Base-by-base conservation (phyloP, 2,888 invertebrate genomes). In the Deladenus siricidicola region DNA sequence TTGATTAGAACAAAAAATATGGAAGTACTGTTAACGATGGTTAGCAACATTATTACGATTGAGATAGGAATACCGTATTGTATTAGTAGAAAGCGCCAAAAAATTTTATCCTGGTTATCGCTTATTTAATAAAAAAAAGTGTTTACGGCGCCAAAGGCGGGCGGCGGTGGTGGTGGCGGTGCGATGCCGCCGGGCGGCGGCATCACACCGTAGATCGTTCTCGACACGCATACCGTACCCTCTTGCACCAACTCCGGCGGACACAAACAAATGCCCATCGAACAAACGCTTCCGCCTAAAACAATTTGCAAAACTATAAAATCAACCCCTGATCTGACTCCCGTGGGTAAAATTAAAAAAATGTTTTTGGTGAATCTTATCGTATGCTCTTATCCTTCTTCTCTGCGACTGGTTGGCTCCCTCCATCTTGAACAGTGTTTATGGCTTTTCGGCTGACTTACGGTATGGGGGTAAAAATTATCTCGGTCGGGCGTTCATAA, bases 241-340 rank as follows among this genome's bases (percentile, higher is more conserved):
- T 76, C 75, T 65, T 77, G 77, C 55, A 77, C 70, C 53, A 77
- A 67, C 64, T 76, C 76, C 58, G 76, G 76, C 51, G 77, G 75
- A 67, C 77, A 77, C 61, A 76, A 66, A 65, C 77, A 77, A 34
- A 76, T 72, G 59, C 76, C 77, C 61, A 72, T 71, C 49, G 75
- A 75, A 71, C 77, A 77, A 53, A 77, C 75, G 26, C 72, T 72
- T 53, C 77, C 77, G 51, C 77, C 77, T 34, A 14, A 34, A 34
- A 10, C 6, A 10, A 34, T 34, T 34, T 34, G 6, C n/a, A n/a
- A n/a, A n/a, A n/a, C n/a, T n/a, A n/a, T n/a, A n/a, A 34, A 34
- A 34, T 34, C 39, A 34, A 34, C 39, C 39, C 14, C 6, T 34
- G 6, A 10, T 34, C 14, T 34, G 39, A 10, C 8, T 10, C 6